These are phyloP conservation scores for Tetranychus urticae DNA, from an alignment of 1,140 invertebrate genomes.

Conservation along the genomic window DNA sequence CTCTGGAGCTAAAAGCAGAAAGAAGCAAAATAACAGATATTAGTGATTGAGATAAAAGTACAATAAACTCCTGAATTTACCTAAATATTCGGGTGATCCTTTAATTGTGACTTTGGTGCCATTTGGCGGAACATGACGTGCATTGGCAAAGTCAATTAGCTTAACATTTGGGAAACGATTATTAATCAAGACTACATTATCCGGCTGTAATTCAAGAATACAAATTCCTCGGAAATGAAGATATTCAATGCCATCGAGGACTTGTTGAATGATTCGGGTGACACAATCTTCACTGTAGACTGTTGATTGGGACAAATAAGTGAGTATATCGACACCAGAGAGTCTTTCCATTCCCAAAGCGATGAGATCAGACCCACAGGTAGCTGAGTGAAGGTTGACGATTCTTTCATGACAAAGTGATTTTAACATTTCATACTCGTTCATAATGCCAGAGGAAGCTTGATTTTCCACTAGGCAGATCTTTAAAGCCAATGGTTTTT, in stretches of 20 bases:
- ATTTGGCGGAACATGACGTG: slow-evolving; percentile 49
- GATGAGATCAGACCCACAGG: slow-evolving; percentile 13
- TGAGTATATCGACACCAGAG: slow-evolving; percentile 69
- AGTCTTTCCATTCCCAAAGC: slow-evolving; percentile 46
- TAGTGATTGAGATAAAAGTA: background rate
- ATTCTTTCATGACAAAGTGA: slow-evolving; percentile 61
- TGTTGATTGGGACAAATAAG: slow-evolving; percentile 56
- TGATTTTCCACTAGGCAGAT: slow-evolving; percentile 4
- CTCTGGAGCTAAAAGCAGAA: slow-evolving; percentile 44
- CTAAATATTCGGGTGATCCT: slow-evolving; percentile 14
- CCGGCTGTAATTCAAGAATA: slow-evolving; percentile 80
- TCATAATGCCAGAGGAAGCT: slow-evolving; percentile 1
- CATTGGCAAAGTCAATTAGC: slow-evolving; percentile 66
- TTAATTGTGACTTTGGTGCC: slow-evolving; percentile 38
- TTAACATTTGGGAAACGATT: slow-evolving; percentile 58
- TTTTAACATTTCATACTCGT: slow-evolving; percentile 54
- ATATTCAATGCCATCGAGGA: slow-evolving; percentile 66
- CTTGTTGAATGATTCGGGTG: slow-evolving; percentile 50
- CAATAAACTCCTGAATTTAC: slow-evolving; percentile 3
- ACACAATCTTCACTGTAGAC: slow-evolving; percentile 77
- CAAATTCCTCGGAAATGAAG: slow-evolving; percentile 74
- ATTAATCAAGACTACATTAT: slow-evolving; percentile 83
- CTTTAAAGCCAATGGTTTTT: slow-evolving; percentile 9
- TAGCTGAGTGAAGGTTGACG: slow-evolving; percentile 34
- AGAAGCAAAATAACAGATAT: background rate